Evolutionary conservation across 2,113 vertebrate genomes (phyloP).

Genomic region (Hippopotamus amphibius): DNA sequence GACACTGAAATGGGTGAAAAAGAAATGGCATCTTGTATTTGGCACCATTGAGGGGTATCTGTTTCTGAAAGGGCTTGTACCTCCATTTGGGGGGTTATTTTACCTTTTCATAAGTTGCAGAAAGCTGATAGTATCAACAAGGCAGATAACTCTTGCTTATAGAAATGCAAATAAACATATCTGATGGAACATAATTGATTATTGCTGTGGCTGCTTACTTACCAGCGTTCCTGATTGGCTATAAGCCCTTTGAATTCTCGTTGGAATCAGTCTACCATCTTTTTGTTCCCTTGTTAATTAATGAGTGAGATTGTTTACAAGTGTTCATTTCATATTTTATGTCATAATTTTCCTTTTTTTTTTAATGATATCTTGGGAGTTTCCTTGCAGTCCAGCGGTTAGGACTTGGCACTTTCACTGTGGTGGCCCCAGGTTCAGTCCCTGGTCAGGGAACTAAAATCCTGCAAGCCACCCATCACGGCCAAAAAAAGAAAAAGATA

Average conservation of each 20-base stretch:
- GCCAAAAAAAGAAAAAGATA: not conserved
- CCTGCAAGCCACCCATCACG: not conserved
- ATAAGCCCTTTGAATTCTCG: not conserved
- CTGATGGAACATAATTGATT: not conserved
- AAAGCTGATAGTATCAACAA: too few relatives aligned
- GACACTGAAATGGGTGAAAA: not conserved
- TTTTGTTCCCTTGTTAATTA: not conserved
- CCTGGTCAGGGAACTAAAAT: not conserved
- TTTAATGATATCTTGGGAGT: not conserved
- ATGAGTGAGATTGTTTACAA: not conserved
- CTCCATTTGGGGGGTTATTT: not conserved
- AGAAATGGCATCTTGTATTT: not conserved
- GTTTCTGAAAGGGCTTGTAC: not conserved
- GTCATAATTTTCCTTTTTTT: not conserved
- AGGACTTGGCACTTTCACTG: not conserved
- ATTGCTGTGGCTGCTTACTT: not conserved
- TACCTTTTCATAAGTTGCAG: not conserved
- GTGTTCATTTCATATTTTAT: not conserved
- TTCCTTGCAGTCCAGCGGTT: not conserved
- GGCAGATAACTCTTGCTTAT: not conserved
- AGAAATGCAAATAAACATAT: not conserved
- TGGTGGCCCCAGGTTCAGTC: not conserved
- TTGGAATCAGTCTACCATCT: not conserved
- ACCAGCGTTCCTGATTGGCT: not conserved
- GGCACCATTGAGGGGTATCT: not conserved